Evolutionary conservation across 1,140 invertebrate species (phyloP), one percentile per base, ranked within the genome.

Genomic region (Drosophila pruinosa): DNA sequence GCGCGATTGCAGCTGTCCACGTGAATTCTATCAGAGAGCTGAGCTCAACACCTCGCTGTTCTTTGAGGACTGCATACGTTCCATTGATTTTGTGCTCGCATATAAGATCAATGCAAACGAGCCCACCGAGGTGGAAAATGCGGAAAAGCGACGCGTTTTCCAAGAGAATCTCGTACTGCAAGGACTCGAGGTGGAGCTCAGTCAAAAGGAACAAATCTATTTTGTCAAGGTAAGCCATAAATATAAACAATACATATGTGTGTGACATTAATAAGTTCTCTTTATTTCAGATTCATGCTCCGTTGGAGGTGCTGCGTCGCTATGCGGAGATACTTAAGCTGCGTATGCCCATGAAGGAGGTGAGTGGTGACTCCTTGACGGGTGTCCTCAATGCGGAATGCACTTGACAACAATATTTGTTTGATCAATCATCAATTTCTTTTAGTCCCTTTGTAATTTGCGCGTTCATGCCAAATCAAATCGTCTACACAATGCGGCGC

Each of bases 251-350:
- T 12, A 5, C 3, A 5, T 3, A 31, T 34, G 34, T 10, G 0
- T 15, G 7, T 12, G 14, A 64, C 8, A 45, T 12, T 36, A 15
- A 48, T 43, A 15, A 39, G 10, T 48, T 58, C 10, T 14, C 7
- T 72, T 56, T 6, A 10, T 12, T 92, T 88, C 72, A 97, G 93
- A 94, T 99, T 64, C 97, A 98, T 92, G 96, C 96, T 2, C 96
- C 98, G 0, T 93, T 94, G 80, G 93, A 96, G 89, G 96, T 99
- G 3, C 91, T 99, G 41, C 94, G 95, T 71, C 94, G 96, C 76
- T 99, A 99, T 92, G 95, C 97, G 53, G 98, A 99, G 92, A 95
- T 99, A 78, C 93, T 99, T 75, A 98, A 98, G 91, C 93, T 99
- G 22, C 94, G 97, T 91, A 96, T 99, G 96, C 97, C 98, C 8